A percentile compares a stretch with the other conserved stretches of the same genome.
Conservation (phyloP, 2,113 vertebrate genomes). For the Vulpes lagopus region DNA sequence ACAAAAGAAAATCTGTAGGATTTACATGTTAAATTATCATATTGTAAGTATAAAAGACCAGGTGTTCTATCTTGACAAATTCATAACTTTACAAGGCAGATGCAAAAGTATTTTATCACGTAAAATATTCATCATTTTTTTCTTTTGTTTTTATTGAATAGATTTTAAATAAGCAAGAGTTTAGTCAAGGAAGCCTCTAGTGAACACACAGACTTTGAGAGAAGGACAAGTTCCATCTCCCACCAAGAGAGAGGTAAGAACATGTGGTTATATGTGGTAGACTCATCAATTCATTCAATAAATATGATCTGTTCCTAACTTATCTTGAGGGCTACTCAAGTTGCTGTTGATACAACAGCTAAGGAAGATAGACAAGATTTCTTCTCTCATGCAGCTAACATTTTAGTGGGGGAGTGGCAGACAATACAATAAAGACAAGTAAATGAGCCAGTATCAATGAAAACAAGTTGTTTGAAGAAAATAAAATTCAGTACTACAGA, state of each 20-base stretch:
- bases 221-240: not conserved
- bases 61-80: slow-evolving; percentile 10
- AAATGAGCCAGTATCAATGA: not conserved
- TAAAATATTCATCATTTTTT: slow-evolving; percentile 48
- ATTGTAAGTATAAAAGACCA: slow-evolving; percentile 22
- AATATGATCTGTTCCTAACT: not conserved
- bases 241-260: not conserved
- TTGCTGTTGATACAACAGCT: not conserved
- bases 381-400: not conserved
- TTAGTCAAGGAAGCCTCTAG: not conserved
- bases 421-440: not conserved
- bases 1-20: slow-evolving; percentile 20
- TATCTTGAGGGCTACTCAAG: not conserved
- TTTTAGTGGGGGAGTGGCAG: not conserved
- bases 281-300: not conserved
- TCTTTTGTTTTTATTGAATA: slow-evolving; percentile 20
- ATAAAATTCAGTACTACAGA: not conserved
- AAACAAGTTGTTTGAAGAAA: not conserved
- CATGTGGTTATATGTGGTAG: not conserved
- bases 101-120: not conserved
- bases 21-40: slow-evolving; percentile 17
- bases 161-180: slow-evolving; percentile 17
- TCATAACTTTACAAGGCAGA: slow-evolving; percentile 40
- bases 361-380: not conserved
- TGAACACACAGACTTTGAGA: slow-evolving; percentile 1